Conservation (phyloP, 2,888 invertebrate species). For the Temnothorax unifasciatus region DNA sequence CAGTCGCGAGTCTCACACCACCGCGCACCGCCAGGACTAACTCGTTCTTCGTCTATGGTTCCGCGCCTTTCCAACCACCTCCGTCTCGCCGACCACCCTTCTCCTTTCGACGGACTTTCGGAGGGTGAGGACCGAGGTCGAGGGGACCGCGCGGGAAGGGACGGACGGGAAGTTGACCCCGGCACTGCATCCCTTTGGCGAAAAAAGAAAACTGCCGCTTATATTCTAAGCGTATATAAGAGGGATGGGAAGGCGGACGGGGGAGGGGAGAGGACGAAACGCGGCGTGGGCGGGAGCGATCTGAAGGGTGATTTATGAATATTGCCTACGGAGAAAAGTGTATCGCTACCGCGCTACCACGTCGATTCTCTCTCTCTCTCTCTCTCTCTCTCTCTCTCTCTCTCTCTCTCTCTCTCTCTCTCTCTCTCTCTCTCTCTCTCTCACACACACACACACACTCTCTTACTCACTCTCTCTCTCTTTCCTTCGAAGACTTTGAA, state of each 20-base stretch:
- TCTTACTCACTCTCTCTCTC: conserved; percentile 2
- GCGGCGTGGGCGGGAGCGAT: conserved; percentile 42
- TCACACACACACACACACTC: no score
- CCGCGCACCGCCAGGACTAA: conserved; percentile 60
- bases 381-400: background rate
- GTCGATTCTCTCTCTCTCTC: conserved; percentile 71
- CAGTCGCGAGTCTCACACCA: conserved; percentile 63
- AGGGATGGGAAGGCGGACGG: conserved; percentile 63
- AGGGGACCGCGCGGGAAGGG: conserved; percentile 45
- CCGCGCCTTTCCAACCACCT: conserved; percentile 55
- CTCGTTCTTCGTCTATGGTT: conserved; percentile 68
- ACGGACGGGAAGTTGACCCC: conserved; percentile 75
- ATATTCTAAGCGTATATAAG: conserved; percentile 85
- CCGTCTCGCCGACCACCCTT: conserved; percentile 36
- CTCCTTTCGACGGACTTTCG: conserved; percentile 44
- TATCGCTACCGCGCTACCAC: conserved; percentile 73
- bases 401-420: conserved; percentile 48
- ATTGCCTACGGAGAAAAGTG: conserved; percentile 83
- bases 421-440: no score
- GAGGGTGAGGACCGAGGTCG: conserved; percentile 10
- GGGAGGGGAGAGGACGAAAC: conserved; percentile 30
- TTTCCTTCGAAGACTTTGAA: conserved; percentile 62
- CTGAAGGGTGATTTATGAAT: conserved; percentile 85
- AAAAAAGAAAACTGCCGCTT: conserved; percentile 79
- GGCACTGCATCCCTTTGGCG: conserved; percentile 78